Percentiles rank a stretch among this genome's conserved stretches.
phyloP scores from a whole-genome alignment of 92 coral and sea anemone species.

The Parazoanthus atlanticus region DNA sequence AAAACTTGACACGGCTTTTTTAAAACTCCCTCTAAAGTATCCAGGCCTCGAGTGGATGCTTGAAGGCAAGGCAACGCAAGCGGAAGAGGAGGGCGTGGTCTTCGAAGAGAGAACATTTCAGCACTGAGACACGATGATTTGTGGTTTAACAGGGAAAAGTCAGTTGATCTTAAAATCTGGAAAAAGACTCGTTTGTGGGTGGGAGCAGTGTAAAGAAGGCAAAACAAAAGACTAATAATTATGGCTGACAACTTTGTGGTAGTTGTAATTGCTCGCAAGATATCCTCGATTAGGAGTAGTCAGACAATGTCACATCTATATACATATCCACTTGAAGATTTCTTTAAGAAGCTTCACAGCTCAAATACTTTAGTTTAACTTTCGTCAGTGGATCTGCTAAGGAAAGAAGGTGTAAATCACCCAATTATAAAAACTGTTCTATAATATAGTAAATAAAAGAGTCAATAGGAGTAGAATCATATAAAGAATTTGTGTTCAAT shows the following conservation, averaged over 20 bases:
- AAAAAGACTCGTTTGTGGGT: neutral
- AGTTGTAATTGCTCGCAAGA: neutral
- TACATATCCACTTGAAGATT: neutral
- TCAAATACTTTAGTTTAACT: neutral
- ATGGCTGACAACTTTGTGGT: neutral
- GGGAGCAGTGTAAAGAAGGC: neutral
- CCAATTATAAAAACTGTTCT: no score
- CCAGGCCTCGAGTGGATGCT: neutral
- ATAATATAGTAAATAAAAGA: no score
- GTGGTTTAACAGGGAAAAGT: neutral
- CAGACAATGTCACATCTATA: neutral
- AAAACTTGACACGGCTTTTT: conserved; percentile 7
- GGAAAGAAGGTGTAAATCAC: neutral
- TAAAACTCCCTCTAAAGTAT: conserved; percentile 1
- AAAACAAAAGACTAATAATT: neutral
- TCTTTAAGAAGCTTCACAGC: neutral
- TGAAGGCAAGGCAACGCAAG: neutral
- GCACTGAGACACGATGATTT: conserved; percentile 19
- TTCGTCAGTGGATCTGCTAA: neutral
- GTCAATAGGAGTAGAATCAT: neutral
- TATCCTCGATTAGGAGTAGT: neutral
- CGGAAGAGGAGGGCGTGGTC: conserved; percentile 21
- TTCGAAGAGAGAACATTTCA: neutral
- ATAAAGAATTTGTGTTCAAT: no score
- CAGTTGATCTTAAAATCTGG: neutral